phyloP scores from a whole-genome alignment of 2,797 vertebrate species.

The Chaenodraco wilsoni region DNA sequence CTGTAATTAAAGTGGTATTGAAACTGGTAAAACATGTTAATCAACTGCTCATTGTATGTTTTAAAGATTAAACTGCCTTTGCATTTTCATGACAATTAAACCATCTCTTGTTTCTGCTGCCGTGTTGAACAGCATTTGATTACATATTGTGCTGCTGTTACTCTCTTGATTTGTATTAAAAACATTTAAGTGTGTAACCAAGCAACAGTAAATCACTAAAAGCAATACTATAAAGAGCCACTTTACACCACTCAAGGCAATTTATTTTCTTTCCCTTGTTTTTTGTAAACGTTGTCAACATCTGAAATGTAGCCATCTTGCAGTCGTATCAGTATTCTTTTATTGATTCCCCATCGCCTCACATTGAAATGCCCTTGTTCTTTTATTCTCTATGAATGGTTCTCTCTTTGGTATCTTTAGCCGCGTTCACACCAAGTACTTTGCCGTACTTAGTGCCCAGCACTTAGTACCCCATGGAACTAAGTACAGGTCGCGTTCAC shows the following conservation, averaged over 20 bases:
- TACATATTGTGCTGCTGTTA: not conserved
- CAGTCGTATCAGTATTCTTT: not conserved
- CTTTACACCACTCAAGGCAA: not conserved
- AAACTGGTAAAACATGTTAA: not conserved
- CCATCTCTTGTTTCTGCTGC: not conserved
- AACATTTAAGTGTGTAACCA: not conserved
- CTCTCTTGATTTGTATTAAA: not conserved
- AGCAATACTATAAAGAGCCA: not conserved
- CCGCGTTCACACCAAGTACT: too few relatives aligned
- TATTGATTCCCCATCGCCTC: not conserved
- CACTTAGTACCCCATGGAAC: too few relatives aligned
- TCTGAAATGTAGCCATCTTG: constrained; percentile 13
- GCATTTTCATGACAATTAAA: not conserved
- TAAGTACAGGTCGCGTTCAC: too few relatives aligned
- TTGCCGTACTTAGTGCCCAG: too few relatives aligned
- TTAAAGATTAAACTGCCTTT: not conserved
- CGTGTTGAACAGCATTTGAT: not conserved
- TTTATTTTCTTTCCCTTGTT: not conserved
- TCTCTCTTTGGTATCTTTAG: not conserved
- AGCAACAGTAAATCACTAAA: constrained; percentile 2
- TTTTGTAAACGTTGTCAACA: not conserved
- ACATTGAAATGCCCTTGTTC: not conserved
- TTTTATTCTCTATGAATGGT: constrained; percentile 28
- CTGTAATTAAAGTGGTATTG: not conserved
- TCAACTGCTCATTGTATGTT: not conserved